Evolutionary conservation across 1,140 invertebrate species (phyloP).

Genomic region (Drosophila ercepeae): DNA sequence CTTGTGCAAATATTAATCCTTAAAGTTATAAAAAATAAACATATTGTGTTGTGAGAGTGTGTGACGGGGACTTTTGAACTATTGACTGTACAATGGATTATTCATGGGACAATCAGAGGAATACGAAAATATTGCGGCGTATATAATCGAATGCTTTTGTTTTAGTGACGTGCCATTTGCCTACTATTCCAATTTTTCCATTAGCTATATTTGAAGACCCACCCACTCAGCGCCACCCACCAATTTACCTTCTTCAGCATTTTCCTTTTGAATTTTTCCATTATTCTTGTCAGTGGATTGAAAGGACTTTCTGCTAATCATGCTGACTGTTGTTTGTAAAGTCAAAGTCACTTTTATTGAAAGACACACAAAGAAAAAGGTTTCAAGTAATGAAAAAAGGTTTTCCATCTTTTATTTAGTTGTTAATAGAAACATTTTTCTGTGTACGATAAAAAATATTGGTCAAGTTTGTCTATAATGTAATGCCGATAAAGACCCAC

Average conservation of each 20-base stretch:
- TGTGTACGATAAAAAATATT: constrained; percentile 48
- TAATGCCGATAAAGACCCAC: constrained; percentile 45
- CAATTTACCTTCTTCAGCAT: not conserved
- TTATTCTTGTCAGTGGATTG: constrained; percentile 30
- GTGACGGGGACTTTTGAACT: not conserved
- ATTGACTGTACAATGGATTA: not conserved
- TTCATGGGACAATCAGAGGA: not conserved
- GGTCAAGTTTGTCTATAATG: constrained; percentile 60
- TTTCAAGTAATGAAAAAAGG: not conserved
- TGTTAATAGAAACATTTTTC: constrained; percentile 11
- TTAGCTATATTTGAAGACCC: not conserved
- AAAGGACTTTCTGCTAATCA: constrained; percentile 42
- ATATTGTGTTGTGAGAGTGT: not conserved
- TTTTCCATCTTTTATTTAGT: not conserved
- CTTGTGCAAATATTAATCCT: not conserved
- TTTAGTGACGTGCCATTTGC: not conserved
- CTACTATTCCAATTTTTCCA: not conserved
- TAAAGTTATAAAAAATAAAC: not conserved
- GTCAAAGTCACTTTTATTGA: not conserved
- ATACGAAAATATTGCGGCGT: not conserved
- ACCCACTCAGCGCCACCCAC: not conserved
- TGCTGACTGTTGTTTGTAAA: constrained; percentile 15
- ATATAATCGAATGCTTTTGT: not conserved
- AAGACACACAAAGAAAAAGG: not conserved
- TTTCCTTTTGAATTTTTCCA: constrained; percentile 3